Evolutionary conservation across 2,888 invertebrate genomes (phyloP).

Genomic region (Xestobium rufovillosum): DNA sequence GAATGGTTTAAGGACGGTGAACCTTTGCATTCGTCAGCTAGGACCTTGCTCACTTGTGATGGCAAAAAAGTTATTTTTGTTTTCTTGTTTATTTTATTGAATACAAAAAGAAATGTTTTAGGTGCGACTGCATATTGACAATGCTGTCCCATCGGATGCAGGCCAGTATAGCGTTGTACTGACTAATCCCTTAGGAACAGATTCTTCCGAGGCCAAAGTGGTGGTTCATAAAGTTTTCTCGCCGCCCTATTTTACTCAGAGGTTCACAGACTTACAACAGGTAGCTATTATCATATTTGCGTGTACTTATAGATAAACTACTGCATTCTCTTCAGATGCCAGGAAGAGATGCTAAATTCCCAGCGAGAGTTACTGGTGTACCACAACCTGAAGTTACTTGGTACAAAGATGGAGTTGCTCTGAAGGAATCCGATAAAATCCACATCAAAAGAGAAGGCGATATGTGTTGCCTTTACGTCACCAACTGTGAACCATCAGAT

Average conservation of each 20-base stretch:
- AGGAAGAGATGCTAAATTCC: conserved; percentile 73
- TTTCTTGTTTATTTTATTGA: conserved; percentile 7
- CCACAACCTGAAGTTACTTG: conserved; percentile 80
- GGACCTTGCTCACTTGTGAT: conserved; percentile 70
- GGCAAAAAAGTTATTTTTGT: conserved; percentile 59
- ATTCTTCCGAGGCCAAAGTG: conserved; percentile 59
- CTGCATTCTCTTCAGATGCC: conserved; percentile 50
- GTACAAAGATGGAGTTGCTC: conserved; percentile 74
- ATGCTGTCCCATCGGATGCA: conserved; percentile 62
- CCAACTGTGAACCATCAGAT: conserved; percentile 60
- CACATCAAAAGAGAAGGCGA: conserved; percentile 72
- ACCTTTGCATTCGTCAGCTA: conserved; percentile 57
- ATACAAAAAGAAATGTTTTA: conserved; percentile 28
- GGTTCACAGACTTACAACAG: conserved; percentile 60
- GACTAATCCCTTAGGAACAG: conserved; percentile 70
- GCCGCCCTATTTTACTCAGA: conserved; percentile 73
- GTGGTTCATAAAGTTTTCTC: conserved; percentile 74
- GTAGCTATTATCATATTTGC: conserved; percentile 34
- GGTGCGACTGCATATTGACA: conserved; percentile 67
- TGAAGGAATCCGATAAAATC: conserved; percentile 65
- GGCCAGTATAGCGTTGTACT: conserved; percentile 72
- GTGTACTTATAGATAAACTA: conserved; percentile 1
- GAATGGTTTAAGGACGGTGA: conserved; percentile 72
- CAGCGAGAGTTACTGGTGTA: conserved; percentile 70
- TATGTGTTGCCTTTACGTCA: conserved; percentile 65